These are phyloP conservation scores for Leptonema lineaticorne DNA, from an alignment of 1,140 invertebrate species.

Conservation along the genomic window DNA sequence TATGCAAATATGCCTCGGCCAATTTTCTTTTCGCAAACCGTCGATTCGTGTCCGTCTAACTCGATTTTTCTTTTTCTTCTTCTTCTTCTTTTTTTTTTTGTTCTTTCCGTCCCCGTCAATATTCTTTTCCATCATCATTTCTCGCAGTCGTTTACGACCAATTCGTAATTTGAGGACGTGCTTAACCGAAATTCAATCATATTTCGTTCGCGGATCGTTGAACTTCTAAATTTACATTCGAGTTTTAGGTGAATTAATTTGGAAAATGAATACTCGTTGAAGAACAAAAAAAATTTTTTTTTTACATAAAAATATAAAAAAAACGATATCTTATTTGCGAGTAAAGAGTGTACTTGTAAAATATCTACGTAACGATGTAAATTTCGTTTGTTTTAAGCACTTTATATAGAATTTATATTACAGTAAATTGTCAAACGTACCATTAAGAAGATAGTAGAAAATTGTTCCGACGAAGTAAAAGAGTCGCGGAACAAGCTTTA, in stretches of 20 bases:
- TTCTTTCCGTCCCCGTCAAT: background rate
- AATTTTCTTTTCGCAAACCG: conserved; percentile 30
- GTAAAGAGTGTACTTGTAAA: background rate
- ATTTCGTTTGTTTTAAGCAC: background rate
- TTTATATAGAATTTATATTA: background rate
- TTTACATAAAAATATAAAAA: background rate
- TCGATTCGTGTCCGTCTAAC: no score
- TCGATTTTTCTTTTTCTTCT: no score
- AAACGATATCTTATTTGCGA: background rate
- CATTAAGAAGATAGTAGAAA: conserved; percentile 3
- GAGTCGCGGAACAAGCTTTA: conserved; percentile 3
- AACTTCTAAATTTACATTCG: conserved; percentile 9
- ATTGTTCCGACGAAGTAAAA: background rate
- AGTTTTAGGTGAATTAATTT: background rate
- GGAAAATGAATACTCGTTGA: background rate
- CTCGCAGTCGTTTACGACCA: background rate
- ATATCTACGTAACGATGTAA: background rate
- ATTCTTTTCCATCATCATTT: background rate
- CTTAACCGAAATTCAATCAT: conserved; percentile 13
- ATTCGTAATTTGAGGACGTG: conserved; percentile 8
- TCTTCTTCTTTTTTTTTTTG: no score
- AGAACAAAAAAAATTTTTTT: background rate
- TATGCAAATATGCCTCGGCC: conserved; percentile 36
- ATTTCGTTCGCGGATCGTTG: conserved; percentile 1
- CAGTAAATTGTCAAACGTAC: conserved; percentile 20